A percentile compares a stretch with the other conserved stretches of the same genome.
phyloP scores from a whole-genome alignment of 2,888 invertebrate species.

The Ganaspis brasiliensis region DNA sequence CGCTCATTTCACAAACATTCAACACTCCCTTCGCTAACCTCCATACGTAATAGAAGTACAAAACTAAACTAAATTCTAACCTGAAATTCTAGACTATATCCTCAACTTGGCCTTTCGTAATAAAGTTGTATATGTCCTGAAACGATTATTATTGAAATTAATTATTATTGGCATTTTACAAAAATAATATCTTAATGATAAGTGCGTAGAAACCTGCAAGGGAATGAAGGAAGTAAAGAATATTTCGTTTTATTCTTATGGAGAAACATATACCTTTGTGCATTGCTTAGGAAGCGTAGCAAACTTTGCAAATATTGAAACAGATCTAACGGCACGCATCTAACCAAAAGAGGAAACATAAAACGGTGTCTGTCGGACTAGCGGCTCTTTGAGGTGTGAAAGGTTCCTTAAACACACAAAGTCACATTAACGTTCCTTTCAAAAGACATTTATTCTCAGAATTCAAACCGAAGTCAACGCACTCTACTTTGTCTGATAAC shows the following conservation, averaged over 20 bases:
- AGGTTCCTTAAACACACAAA: slow-evolving; percentile 40
- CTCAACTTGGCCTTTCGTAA: background rate
- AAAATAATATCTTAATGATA: too few species aligned
- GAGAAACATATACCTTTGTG: background rate
- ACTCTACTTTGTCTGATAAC: background rate
- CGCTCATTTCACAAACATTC: slow-evolving; percentile 70
- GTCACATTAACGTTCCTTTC: slow-evolving; percentile 28
- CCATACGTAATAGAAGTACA: slow-evolving; percentile 49
- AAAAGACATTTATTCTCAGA: slow-evolving; percentile 25
- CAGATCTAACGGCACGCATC: slow-evolving; percentile 25
- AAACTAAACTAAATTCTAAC: background rate
- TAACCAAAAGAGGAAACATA: slow-evolving; percentile 12
- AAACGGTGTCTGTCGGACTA: slow-evolving; percentile 19
- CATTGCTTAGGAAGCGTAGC: slow-evolving; percentile 11
- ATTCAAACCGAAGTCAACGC: slow-evolving; percentile 21
- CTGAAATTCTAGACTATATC: too few species aligned
- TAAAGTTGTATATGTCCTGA: too few species aligned
- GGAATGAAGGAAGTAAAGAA: background rate
- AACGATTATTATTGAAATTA: too few species aligned
- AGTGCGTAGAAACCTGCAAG: too few species aligned
- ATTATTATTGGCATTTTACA: background rate
- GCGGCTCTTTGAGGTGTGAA: slow-evolving; percentile 28
- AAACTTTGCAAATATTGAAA: slow-evolving; percentile 38
- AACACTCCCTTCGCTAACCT: slow-evolving; percentile 55
- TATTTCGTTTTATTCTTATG: background rate